Conservation (phyloP, 2,888 invertebrate species). For the Morpho helenor region DNA sequence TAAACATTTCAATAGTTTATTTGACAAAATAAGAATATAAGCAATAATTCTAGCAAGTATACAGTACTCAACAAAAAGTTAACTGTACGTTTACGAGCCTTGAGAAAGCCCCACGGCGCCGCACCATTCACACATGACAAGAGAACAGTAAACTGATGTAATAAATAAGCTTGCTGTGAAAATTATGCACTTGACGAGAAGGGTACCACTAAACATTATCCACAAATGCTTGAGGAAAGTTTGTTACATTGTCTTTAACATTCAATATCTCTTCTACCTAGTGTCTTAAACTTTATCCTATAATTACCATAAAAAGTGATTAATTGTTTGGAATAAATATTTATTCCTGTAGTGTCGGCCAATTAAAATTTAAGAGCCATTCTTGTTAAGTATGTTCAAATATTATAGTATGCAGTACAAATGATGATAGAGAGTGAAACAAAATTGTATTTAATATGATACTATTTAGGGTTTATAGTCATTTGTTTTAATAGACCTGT, state of each 20-base stretch:
- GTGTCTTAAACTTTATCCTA: not conserved
- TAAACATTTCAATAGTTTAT: not conserved
- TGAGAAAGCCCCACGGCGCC: slow-evolving; percentile 41
- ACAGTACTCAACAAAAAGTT: slow-evolving; percentile 42
- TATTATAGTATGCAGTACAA: slow-evolving; percentile 30
- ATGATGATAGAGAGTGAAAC: slow-evolving; percentile 6
- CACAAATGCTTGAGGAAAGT: not conserved
- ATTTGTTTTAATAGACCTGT: slow-evolving; percentile 23
- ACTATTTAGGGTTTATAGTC: slow-evolving; percentile 33
- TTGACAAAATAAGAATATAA: not conserved
- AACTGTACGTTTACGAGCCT: slow-evolving; percentile 44
- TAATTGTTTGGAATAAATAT: slow-evolving; percentile 9
- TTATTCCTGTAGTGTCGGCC: slow-evolving; percentile 44
- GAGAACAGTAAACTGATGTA: slow-evolving; percentile 39
- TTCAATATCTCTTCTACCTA: no score
- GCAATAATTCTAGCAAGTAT: slow-evolving; percentile 17
- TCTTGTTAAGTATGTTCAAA: slow-evolving; percentile 31
- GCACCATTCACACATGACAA: slow-evolving; percentile 43
- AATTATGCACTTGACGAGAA: slow-evolving; percentile 39
- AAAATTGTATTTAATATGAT: slow-evolving; percentile 33
- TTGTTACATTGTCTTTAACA: no score
- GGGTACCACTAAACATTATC: slow-evolving; percentile 16
- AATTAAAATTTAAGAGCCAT: slow-evolving; percentile 52
- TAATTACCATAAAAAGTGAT: slow-evolving; percentile 1
- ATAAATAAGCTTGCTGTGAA: slow-evolving; percentile 41